Evolutionary conservation across 2,888 invertebrate genomes (phyloP).

Genomic region (Diaprepes abbreviatus): DNA sequence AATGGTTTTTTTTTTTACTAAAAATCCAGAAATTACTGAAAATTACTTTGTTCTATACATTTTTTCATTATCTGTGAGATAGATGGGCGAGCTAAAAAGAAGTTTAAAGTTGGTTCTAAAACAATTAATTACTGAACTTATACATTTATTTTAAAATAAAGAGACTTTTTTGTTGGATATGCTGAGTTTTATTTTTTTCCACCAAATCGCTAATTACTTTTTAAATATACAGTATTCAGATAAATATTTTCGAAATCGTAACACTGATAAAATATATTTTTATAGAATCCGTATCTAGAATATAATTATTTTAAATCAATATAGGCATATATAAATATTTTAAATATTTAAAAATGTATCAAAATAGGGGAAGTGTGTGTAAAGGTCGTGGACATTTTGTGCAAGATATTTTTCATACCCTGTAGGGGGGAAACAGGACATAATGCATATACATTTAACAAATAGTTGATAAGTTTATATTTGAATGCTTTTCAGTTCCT

Average conservation of each 20-base stretch:
- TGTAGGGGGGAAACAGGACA: slow-evolving; percentile 16
- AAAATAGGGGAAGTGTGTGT: slow-evolving; percentile 31
- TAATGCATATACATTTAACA: slow-evolving; percentile 11
- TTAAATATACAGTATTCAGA: slow-evolving; percentile 6
- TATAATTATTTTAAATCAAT: slow-evolving; percentile 20
- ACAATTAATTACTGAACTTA: neutral
- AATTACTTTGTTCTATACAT: too few relatives aligned
- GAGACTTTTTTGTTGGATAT: neutral
- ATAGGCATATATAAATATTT: slow-evolving; percentile 19
- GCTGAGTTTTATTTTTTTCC: slow-evolving; percentile 12
- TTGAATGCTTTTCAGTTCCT: neutral
- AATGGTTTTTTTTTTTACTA: too few relatives aligned
- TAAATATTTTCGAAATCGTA: neutral
- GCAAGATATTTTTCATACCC: slow-evolving; percentile 27
- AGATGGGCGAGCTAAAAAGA: too few relatives aligned
- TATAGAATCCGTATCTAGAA: neutral
- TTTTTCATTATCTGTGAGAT: too few relatives aligned
- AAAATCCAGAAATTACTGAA: too few relatives aligned
- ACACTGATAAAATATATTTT: slow-evolving; percentile 17
- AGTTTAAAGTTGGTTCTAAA: too few relatives aligned
- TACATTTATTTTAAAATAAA: neutral
- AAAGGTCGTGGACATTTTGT: slow-evolving; percentile 25
- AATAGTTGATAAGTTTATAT: neutral
- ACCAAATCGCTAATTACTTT: neutral
- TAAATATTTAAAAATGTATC: slow-evolving; percentile 34